phyloP scores from a whole-genome alignment of 2,888 invertebrate genomes.

The Azorinus chamasolen region DNA sequence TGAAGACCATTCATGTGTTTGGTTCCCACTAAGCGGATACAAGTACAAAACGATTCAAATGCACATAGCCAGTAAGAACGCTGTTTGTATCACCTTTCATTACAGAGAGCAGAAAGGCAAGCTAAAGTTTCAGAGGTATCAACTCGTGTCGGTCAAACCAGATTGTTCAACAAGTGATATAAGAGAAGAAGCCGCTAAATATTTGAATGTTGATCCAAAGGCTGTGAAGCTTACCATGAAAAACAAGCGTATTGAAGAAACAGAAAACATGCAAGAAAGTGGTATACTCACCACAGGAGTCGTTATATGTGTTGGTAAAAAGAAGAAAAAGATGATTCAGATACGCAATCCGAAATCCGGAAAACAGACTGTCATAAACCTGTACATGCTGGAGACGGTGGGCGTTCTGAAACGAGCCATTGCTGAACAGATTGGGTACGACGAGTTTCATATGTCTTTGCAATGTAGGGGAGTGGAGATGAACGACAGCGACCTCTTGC shows the following conservation, averaged over 20 bases:
- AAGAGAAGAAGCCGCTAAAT: constrained; percentile 28
- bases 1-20: too few relatives aligned
- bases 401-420: constrained; percentile 27
- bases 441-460: constrained; percentile 32
- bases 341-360: constrained; percentile 27
- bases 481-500: constrained; percentile 25
- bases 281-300: constrained; percentile 35
- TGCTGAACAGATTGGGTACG: constrained; percentile 22
- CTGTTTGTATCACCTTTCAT: too few relatives aligned
- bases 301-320: constrained; percentile 37
- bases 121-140: too few relatives aligned
- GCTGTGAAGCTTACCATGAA: constrained; percentile 46
- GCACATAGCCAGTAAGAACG: too few relatives aligned
- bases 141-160: constrained; percentile 10
- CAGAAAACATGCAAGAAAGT: constrained; percentile 9
- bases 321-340: constrained; percentile 43
- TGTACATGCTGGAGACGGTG: constrained; percentile 54
- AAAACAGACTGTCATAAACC: constrained; percentile 25
- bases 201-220: constrained; percentile 34
- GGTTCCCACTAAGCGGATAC: too few relatives aligned
- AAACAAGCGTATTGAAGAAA: constrained; percentile 43
- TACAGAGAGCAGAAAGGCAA: too few relatives aligned
- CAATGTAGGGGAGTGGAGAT: constrained; percentile 18
- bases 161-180: constrained; percentile 33
- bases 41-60: too few relatives aligned